Evolutionary conservation across 1,140 invertebrate species (phyloP).

Genomic region (Drosophila erecta): DNA sequence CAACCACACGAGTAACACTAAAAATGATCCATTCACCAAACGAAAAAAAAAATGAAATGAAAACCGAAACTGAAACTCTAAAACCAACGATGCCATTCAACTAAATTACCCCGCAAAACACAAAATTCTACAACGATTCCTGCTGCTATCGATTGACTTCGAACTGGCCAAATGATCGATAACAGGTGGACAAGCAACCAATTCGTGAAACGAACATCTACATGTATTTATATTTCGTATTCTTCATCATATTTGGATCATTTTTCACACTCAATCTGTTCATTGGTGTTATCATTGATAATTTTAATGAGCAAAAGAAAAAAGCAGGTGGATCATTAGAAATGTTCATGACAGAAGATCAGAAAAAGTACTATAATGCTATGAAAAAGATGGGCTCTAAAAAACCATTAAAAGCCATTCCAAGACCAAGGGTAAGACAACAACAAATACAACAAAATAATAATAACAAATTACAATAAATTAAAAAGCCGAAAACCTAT

Average conservation of each 20-base stretch:
- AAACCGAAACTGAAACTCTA: constrained; percentile 22
- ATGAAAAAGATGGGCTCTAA: constrained; percentile 99
- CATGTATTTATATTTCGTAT: constrained; percentile 99
- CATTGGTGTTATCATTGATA: constrained; percentile 99
- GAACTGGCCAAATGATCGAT: constrained; percentile 36
- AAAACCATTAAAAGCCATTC: constrained; percentile 98
- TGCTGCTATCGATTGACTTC: constrained; percentile 44
- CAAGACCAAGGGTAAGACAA: constrained; percentile 94
- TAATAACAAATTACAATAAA: constrained; percentile 27
- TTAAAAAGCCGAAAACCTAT: constrained; percentile 20
- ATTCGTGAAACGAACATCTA: constrained; percentile 97
- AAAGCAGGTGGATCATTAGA: constrained; percentile 98
- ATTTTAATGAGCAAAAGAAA: constrained; percentile 99
- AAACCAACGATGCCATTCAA: constrained; percentile 53
- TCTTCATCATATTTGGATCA: constrained; percentile 98
- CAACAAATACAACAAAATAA: constrained; percentile 64
- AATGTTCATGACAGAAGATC: constrained; percentile 99
- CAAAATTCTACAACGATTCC: constrained; percentile 41
- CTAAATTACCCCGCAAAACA: constrained; percentile 42
- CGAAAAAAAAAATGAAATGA: constrained; percentile 42
- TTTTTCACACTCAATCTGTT: constrained; percentile 99
- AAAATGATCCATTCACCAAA: constrained; percentile 78
- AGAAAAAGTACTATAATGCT: constrained; percentile 99
- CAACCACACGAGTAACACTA: constrained; percentile 72
- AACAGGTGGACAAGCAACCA: constrained; percentile 94